phyloP scores from a whole-genome alignment of 2,888 invertebrate genomes.

The Macaria notata region DNA sequence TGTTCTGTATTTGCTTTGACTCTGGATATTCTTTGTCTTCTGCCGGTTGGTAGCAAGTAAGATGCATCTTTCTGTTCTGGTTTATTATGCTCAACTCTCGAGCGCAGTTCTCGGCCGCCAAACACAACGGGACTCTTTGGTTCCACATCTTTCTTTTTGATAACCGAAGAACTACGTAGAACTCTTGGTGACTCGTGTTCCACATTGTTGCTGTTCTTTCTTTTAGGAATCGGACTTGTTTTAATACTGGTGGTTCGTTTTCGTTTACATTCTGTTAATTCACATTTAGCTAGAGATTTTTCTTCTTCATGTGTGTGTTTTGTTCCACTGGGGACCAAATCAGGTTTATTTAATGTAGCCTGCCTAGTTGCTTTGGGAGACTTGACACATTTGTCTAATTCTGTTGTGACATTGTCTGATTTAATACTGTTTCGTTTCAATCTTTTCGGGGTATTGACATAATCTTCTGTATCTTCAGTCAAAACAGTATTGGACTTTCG shows the following conservation, averaged over 20 bases:
- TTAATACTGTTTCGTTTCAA: too few relatives aligned
- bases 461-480: too few relatives aligned
- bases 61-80: background rate
- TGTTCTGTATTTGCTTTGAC: background rate
- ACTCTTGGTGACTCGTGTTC: constrained; percentile 5
- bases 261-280: background rate
- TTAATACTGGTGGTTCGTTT: constrained; percentile 4
- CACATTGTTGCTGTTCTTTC: background rate
- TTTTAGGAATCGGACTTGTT: background rate
- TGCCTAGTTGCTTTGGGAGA: too few relatives aligned
- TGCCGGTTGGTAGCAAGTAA: background rate
- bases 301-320: constrained; percentile 1
- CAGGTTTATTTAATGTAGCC: too few relatives aligned
- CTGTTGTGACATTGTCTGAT: too few relatives aligned
- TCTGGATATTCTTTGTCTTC: background rate
- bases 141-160: constrained; percentile 2
- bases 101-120: background rate
- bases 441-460: too few relatives aligned
- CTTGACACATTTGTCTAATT: too few relatives aligned
- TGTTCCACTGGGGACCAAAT: background rate
- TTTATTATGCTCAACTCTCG: background rate
- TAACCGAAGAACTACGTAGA: constrained; percentile 14
- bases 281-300: background rate
- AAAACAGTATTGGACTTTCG: background rate
- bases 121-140: too few relatives aligned